Base-by-base conservation (phyloP, 2,888 invertebrate genomes). In the Spisula subtruncata region DNA sequence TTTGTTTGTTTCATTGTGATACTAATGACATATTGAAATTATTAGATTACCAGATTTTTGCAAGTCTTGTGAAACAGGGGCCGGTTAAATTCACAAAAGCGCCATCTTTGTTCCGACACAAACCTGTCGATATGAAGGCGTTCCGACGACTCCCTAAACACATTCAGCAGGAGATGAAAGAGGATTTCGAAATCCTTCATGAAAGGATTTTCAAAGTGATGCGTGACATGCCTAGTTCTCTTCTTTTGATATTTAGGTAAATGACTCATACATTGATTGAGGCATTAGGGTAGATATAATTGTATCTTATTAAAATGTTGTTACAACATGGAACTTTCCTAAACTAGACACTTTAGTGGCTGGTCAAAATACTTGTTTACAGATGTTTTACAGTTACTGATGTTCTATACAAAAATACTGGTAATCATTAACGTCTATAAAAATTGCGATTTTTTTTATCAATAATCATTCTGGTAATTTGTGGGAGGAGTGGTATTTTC, bases 241-340 rank as follows among this genome's bases (percentile, higher is more conserved):
- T 98, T 96, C 96, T 98, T 71, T 97, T 98, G 93, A 97, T 98
- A 88, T 97, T 98, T 95, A 97, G 98, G 98, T 98, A 95, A 88
- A 87, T 32, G 32, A 18, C 16, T 14, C 32, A 75, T 14, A 14
- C 18, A 14, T 25, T 66, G 60, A 14, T 25, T 66, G 60, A 10
- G 60, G 10, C 60, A 66, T n/a, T 51, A 1, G 5, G 60, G 60
- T 66, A n/a, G 60, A 66, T 10, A 66, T 66, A 25, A n/a, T 66
- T 6, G 60, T 4, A 60, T 60, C n/a, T n/a, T 20, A 66, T 66
- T 25, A 66, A 4, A 66, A 66, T 51, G 14, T 16, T 16, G 16
- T 51, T 51, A 1, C 1, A 10, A 12, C 16, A 51, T 51, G 51
- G 51, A 51, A 51, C 12, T 12, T 51, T 51, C 51, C 41, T 41